phyloP scores from a whole-genome alignment of 30 jellyfish, hydroid and myxozoan species.

The Hydra vulgaris region DNA sequence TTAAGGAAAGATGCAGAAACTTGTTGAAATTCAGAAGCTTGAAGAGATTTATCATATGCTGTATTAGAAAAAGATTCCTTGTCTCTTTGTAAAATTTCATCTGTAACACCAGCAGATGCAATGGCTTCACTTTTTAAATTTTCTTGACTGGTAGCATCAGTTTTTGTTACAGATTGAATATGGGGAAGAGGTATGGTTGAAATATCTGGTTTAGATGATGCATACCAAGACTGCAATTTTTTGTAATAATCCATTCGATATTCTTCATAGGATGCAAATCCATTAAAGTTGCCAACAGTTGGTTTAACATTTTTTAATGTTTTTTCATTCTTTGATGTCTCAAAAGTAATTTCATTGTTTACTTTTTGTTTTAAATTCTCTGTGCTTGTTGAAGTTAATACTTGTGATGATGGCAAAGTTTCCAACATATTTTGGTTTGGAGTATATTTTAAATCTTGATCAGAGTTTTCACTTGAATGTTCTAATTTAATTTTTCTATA shows the following conservation, averaged over 20 bases:
- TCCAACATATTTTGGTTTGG: not conserved
- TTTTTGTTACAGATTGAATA: not conserved
- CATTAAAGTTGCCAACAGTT: not conserved
- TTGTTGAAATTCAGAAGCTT: not conserved
- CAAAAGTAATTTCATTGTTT: not conserved
- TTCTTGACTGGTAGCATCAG: not conserved
- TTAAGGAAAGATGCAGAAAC: not conserved
- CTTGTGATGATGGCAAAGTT: not conserved
- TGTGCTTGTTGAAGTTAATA: not conserved
- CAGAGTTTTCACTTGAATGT: not conserved
- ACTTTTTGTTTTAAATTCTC: too few relatives aligned
- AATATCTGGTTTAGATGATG: not conserved
- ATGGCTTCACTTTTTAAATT: not conserved
- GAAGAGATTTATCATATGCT: not conserved
- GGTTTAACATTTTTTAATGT: not conserved
- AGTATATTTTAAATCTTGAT: not conserved
- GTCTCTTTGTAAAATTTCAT: not conserved
- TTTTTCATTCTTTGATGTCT: not conserved
- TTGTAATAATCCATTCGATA: not conserved
- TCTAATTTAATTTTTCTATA: not conserved
- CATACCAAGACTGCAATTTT: not conserved
- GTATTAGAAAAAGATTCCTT: not conserved
- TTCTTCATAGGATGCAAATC: conserved; percentile 5
- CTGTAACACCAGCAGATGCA: not conserved
- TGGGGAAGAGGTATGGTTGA: not conserved